phyloP scores from a whole-genome alignment of 1,140 invertebrate genomes.

The Acromyrmex charruanus region DNA sequence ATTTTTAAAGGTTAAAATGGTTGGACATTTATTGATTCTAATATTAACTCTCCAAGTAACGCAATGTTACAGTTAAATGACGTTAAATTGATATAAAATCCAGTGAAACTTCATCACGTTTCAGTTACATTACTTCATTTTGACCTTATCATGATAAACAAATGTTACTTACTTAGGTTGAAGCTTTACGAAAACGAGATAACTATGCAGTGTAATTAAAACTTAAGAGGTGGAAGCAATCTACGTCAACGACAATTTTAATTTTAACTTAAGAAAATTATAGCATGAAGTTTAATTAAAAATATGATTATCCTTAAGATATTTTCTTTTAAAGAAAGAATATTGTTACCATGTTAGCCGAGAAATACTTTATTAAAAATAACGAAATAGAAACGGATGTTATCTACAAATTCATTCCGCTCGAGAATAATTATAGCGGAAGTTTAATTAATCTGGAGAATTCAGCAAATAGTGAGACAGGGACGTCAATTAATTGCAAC shows the following conservation, averaged over 20 bases:
- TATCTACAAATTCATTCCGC: neutral
- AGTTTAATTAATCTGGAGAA: conserved; percentile 7
- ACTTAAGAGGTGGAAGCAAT: neutral
- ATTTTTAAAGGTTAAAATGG: neutral
- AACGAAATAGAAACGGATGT: neutral
- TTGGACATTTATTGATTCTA: neutral
- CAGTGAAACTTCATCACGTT: too few species aligned
- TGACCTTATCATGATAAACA: too few species aligned
- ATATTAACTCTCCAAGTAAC: neutral
- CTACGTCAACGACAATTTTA: neutral
- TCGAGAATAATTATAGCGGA: neutral
- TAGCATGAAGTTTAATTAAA: neutral
- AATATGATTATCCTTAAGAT: neutral
- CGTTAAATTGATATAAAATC: too few species aligned
- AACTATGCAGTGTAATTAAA: neutral
- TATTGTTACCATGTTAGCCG: neutral
- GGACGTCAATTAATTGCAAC: conserved; percentile 30
- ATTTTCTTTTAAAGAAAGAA: neutral
- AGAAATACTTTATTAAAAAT: neutral
- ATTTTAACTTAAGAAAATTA: neutral
- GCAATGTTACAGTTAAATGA: too few species aligned
- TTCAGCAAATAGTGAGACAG: neutral
- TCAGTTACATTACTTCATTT: too few species aligned
- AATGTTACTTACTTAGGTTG: too few species aligned
- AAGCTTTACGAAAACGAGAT: neutral